Evolutionary conservation across 1,140 invertebrate species (phyloP), one percentile per base, ranked within the genome.

Genomic region (Nixonia krombeini): DNA sequence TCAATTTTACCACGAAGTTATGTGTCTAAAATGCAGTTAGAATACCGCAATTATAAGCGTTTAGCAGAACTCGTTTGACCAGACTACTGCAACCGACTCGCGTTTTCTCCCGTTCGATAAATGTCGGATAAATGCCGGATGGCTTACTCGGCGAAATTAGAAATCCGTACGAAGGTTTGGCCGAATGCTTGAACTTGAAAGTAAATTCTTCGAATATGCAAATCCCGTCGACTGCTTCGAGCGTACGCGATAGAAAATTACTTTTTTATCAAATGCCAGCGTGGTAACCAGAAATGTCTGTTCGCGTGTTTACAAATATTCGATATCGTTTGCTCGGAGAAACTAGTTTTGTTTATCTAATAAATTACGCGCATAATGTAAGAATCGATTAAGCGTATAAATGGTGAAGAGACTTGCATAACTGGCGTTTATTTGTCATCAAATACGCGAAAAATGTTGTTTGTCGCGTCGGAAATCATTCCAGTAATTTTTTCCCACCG

Each of bases 181-280:
- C 52, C 47, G 44, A 62, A 69, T 55, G 66, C 42, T 63, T 59
- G 65, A 62, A 68, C 58, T 68, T 68, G 58, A 58, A 68, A 68
- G 57, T 49, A 18, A n/a, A 61, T 50, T 58, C 55, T 49, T 49
- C 13, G 37, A 66, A 66, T 53, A 53, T 49, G 42, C 44, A 49
- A 55, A 55, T 62, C 4, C 12, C 9, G 18, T 1, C 10, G n/a
- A n/a, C 9, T 4, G n/a, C 2, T 9, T 47, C 33, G 21, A 52
- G 38, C 35, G 52, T 38, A 51, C 7, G 33, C 31, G 57, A 41
- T 41, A 52, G 52, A 50, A 49, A 29, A 29, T 2, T 29, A 50
- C 29, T 49, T 64, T 50, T n/a, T n/a, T n/a, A n/a, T n/a, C n/a
- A n/a, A n/a, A n/a, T n/a, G n/a, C n/a, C n/a, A n/a, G n/a, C n/a